Base-by-base conservation (phyloP, 2,888 invertebrate species). In the Lithophane socia region DNA sequence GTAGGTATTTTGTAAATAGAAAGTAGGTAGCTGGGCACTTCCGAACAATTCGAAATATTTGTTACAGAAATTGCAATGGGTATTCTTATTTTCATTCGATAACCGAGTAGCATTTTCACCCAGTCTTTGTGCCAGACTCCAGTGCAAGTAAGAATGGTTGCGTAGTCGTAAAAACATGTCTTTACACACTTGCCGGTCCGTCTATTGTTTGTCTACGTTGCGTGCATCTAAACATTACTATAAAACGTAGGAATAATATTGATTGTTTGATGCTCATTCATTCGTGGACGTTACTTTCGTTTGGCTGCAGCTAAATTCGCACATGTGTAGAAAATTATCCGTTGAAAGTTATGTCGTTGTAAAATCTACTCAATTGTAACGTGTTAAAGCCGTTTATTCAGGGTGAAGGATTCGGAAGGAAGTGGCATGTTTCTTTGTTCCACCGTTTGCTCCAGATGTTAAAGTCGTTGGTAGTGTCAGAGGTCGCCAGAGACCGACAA, bases 211-310 rank as follows among this genome's bases (percentile, higher is more conserved):
- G 69, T 58, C 52, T 71, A 61, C 56, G 37, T 82, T 69, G 74
- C 85, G 75, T 85, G 85, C 82, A 74, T 69, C 75, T 64, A 70
- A 85, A 82, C 79, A 82, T 65, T 64, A 54, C 63, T 74, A 79
- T 60, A 73, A 80, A 84, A 74, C 66, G 61, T 60, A 68, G 47
- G 66, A 76, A 85, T 67, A 73, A 73, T 73, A 85, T 84, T 82
- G 70, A 79, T 79, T 79, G 61, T 84, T 73, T 67, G 52, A 74
- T 76, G 60, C 52, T 70, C 81, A 85, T 74, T 76, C 71, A 82
- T 69, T 76, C 75, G 72, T 66, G 24, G 44, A 73, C 24, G 70
- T 54, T 47, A 79, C 76, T 82, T 82, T 83, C 77, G 42, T 72
- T 77, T 80, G 44, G 73, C 61, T 85, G 60, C 66, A 58, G 52